Evolutionary conservation across 2,888 invertebrate genomes (phyloP).

Genomic region (Troides aeacus): DNA sequence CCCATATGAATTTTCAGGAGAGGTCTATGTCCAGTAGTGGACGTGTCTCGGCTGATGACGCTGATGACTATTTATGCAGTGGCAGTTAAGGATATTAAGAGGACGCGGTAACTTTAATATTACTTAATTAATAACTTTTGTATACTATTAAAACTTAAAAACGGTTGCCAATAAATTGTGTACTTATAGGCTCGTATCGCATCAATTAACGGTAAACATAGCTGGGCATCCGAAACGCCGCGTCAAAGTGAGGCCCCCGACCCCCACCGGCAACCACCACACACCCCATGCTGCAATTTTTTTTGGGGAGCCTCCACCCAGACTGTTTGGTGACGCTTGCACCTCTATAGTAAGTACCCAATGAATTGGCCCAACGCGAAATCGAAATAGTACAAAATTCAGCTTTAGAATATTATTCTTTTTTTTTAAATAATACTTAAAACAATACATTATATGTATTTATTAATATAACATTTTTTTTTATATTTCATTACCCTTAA

Average conservation of each 20-base stretch:
- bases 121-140: no score
- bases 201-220: constrained; percentile 67
- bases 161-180: constrained; percentile 44
- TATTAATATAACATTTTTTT: no score
- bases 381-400: no score
- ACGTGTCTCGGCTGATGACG: no score
- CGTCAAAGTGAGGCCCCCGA: constrained; percentile 66
- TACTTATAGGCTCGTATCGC: constrained; percentile 53
- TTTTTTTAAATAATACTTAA: no score
- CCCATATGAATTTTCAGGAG: no score
- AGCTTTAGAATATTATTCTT: no score
- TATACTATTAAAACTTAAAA: neutral
- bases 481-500: no score
- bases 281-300: constrained; percentile 62
- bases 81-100: no score
- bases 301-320: constrained; percentile 63
- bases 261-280: constrained; percentile 31
- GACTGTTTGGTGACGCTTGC: constrained; percentile 76
- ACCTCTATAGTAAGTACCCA: constrained; percentile 45
- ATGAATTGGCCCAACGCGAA: constrained; percentile 40
- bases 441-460: no score
- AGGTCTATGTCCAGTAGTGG: neutral
- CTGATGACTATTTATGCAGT: no score
- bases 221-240: constrained; percentile 50
- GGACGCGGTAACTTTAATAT: no score